A percentile compares a stretch with the other conserved stretches of the same genome.
Evolutionary conservation across 1,140 invertebrate species (phyloP).

Genomic region (Pseudomyrmex dendroicus): DNA sequence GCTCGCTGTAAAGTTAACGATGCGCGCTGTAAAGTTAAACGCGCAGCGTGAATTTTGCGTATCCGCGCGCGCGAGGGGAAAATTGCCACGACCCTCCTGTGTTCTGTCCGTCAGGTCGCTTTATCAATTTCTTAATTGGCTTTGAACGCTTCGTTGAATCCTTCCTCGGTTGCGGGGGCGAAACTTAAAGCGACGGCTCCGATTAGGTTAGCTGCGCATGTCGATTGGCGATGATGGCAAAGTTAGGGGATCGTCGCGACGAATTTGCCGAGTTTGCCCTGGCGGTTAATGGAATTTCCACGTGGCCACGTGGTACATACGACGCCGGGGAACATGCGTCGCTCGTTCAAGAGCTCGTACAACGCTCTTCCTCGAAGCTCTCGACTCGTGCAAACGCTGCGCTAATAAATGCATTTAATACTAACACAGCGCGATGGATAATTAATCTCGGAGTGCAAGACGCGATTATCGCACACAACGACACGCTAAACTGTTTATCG

Average conservation of each 20-base stretch:
- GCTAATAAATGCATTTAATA: conserved; percentile 51
- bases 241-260: conserved; percentile 59
- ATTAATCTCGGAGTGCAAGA: conserved; percentile 14
- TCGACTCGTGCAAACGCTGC: conserved; percentile 14
- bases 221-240: conserved; percentile 59
- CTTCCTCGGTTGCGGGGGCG: not conserved
- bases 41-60: not conserved
- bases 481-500: not conserved
- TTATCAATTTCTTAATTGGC: conserved; percentile 46
- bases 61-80: too few relatives aligned
- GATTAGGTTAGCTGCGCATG: conserved; percentile 47
- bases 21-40: too few relatives aligned
- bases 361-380: not conserved
- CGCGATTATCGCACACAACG: conserved; percentile 27
- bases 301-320: conserved; percentile 34
- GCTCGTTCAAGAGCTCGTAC: conserved; percentile 14
- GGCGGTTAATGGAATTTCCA: conserved; percentile 53
- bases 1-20: not conserved
- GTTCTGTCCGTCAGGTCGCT: conserved; percentile 2
- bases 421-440: conserved; percentile 5
- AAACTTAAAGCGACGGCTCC: conserved; percentile 47
- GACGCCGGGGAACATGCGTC: conserved; percentile 14
- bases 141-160: conserved; percentile 16
- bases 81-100: too few relatives aligned
- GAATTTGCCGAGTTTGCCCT: conserved; percentile 53